These are phyloP conservation scores for Leptobrachium leishanense DNA, from an alignment of 2,113 vertebrate genomes.

Conservation along the genomic window DNA sequence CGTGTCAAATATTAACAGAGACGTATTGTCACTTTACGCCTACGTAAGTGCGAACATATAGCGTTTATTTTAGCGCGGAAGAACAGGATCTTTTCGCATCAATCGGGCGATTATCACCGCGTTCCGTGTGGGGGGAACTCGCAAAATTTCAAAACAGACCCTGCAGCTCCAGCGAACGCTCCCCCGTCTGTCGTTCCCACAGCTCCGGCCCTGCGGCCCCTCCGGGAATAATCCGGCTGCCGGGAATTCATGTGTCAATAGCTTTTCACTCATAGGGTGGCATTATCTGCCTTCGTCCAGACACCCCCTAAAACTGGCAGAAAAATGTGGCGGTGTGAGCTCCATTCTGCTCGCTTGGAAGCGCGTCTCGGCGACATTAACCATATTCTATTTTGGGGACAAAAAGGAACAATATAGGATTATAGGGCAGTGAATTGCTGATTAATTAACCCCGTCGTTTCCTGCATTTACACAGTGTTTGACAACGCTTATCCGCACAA, in stretches of 20 bases:
- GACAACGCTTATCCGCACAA: too few relatives aligned
- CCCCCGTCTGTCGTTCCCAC: conserved; percentile 12
- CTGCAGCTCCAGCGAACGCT: background rate
- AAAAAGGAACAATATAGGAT: too few relatives aligned
- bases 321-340: too few relatives aligned
- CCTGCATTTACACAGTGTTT: too few relatives aligned
- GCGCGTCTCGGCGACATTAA: too few relatives aligned
- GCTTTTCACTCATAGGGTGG: conserved; percentile 5
- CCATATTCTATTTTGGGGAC: too few relatives aligned
- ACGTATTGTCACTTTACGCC: conserved; percentile 2
- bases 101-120: background rate
- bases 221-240: conserved; percentile 11
- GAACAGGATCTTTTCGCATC: conserved; percentile 16
- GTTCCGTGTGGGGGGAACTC: background rate
- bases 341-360: too few relatives aligned
- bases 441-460: too few relatives aligned
- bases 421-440: too few relatives aligned
- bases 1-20: conserved; percentile 48
- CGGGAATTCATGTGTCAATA: conserved; percentile 39
- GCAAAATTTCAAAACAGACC: background rate
- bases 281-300: background rate
- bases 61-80: background rate
- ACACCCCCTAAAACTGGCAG: background rate
- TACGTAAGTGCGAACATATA: conserved; percentile 15
- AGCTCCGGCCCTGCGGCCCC: background rate